Base-by-base conservation (phyloP, 1,140 invertebrate species). In the Leucophenga varia region DNA sequence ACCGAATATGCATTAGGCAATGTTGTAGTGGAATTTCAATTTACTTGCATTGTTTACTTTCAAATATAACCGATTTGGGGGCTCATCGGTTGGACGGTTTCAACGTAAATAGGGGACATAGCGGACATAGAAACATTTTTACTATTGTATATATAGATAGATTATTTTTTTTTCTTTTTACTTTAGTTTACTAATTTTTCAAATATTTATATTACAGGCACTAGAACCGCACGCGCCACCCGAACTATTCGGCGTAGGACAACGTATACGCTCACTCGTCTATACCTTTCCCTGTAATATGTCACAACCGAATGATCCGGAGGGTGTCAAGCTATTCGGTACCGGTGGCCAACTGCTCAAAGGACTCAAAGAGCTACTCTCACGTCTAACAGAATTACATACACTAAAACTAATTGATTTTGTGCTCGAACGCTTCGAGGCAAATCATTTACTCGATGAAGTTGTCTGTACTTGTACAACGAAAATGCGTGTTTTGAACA, bases 211-310 rank as follows among this genome's bases (percentile, higher is more conserved):
- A n/a, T n/a, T n/a, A n/a, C n/a, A 70, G 60, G 56, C 16, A 20
- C 14, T 1, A 47, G 63, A 20, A 1, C 18, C 17, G 1, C 44
- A 73, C 35, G 46, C 55, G 0, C 68, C 75, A 10, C 51, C 68
- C n/a, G 67, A 76, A 22, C 60, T 77, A 10, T 46, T 61, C 2
- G 79, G 79, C 20, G 75, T 86, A 47, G 83, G 83, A 5, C 75
- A 60, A 0, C 79, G 84, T 18, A 82, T 89, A 34, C 75, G 80
- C 2, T 79, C 80, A 2, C 71, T 90, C 6, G 84, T 86, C 51
- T 92, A 91, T 59, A 85, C 84, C 2, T 93, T 93, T 69, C 85
- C 86, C 0, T 93, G 90, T 67, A 86, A 89, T 54, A 86, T 88
- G 81, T 76, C 80, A 54, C 79, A 87, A 78, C 73, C 79, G 55